Conservation (phyloP, 2,113 vertebrate species). For the Tetraodon nigroviridis region DNA sequence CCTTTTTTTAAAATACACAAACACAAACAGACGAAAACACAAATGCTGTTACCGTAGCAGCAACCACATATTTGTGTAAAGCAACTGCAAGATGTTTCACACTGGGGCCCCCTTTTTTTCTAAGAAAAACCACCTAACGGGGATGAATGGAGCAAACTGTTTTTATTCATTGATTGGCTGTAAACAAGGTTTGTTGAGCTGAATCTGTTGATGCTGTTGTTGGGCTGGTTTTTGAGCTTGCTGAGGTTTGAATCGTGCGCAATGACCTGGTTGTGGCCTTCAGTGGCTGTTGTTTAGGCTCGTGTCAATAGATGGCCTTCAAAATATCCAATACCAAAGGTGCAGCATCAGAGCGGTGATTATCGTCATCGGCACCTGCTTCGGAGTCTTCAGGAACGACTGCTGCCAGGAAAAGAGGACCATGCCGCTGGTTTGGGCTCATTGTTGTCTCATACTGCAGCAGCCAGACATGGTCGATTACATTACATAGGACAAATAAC, state of each 20-base stretch:
- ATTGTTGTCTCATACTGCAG: background rate
- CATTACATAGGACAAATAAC: background rate
- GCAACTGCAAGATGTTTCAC: conserved; percentile 20
- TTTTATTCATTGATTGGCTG: background rate
- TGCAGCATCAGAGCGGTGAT: conserved; percentile 42
- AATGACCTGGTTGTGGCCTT: background rate
- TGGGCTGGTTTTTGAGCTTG: background rate
- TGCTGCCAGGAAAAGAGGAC: conserved; percentile 17
- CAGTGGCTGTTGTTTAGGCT: background rate
- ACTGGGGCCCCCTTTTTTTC: background rate
- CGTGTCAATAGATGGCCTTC: conserved; percentile 4
- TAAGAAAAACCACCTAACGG: background rate
- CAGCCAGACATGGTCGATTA: background rate
- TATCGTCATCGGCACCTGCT: conserved; percentile 22
- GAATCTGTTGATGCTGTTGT: too few species aligned
- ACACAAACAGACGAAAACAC: background rate
- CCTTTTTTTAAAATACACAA: too few species aligned
- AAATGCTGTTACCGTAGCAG: background rate
- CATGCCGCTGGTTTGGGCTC: conserved; percentile 2
- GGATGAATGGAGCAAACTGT: too few species aligned
- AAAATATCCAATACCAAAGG: conserved; percentile 42
- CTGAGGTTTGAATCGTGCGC: background rate
- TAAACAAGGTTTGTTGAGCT: too few species aligned
- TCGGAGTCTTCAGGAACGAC: conserved; percentile 25
- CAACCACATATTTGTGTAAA: conserved; percentile 4